Conservation (phyloP, 2,888 invertebrate species). For the Ellobium chinense region DNA sequence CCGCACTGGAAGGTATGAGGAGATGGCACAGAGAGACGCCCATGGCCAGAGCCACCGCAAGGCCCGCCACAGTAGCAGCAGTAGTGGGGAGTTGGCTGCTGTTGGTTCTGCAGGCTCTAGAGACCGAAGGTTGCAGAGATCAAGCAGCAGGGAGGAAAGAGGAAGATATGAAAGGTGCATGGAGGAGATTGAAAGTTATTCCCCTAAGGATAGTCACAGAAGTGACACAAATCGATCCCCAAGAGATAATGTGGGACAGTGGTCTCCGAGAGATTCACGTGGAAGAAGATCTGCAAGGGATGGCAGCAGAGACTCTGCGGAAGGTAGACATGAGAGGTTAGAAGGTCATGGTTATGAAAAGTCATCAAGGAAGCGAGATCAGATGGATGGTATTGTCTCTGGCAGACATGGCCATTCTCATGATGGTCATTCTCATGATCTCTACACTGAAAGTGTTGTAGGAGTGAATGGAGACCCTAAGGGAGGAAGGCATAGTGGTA, state of each 20-base stretch:
- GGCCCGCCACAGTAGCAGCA: constrained; percentile 29
- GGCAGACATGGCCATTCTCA: not conserved
- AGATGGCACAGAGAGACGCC: not conserved
- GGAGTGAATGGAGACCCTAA: not conserved
- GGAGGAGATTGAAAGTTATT: constrained; percentile 26
- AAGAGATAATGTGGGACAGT: not conserved
- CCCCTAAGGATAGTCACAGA: not conserved
- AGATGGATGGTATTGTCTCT: constrained; percentile 32
- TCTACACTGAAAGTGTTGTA: not conserved
- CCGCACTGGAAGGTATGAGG: constrained; percentile 9
- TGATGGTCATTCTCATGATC: not conserved
- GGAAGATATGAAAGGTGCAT: constrained; percentile 10
- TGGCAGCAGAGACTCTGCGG: constrained; percentile 23
- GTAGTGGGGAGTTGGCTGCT: constrained; percentile 7
- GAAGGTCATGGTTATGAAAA: constrained; percentile 23
- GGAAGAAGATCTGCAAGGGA: constrained; percentile 19
- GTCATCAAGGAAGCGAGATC: constrained; percentile 27
- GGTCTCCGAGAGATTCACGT: constrained; percentile 8
- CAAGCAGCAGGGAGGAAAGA: constrained; percentile 23
- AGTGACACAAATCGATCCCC: not conserved
- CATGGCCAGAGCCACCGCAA: constrained; percentile 9
- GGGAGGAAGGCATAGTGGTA: not conserved
- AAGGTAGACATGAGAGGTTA: constrained; percentile 13
- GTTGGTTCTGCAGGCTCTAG: constrained; percentile 3
- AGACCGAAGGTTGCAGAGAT: constrained; percentile 27